Conservation (phyloP, 2,113 vertebrate genomes). For the Nettapus auritus region DNA sequence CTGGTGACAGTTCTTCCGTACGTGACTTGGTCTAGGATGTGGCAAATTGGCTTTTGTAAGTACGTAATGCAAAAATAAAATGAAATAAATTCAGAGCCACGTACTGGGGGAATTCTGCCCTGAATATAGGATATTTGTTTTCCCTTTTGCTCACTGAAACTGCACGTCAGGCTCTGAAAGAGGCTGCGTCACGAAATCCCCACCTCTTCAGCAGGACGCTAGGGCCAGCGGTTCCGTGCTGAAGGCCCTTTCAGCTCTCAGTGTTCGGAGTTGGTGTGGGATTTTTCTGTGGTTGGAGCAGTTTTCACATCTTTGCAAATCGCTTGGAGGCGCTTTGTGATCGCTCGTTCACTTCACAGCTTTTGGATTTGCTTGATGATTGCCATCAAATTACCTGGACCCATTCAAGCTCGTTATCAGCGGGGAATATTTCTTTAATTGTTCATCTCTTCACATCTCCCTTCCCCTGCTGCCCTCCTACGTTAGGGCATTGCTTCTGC, state of each 20-base stretch:
- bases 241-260: neutral
- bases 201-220: neutral
- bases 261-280: neutral
- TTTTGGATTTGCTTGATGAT: neutral
- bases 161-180: no score
- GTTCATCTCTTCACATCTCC: neutral
- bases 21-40: neutral
- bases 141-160: no score
- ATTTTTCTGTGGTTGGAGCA: neutral
- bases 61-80: neutral
- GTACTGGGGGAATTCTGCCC: no score
- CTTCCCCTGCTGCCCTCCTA: neutral
- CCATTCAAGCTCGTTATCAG: no score
- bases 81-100: no score
- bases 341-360: no score
- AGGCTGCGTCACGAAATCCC: no score
- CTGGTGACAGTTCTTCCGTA: neutral
- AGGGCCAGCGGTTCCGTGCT: neutral
- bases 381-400: neutral
- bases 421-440: neutral
- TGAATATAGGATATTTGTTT: no score
- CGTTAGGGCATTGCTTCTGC: neutral
- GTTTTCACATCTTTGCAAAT: neutral
- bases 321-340: neutral
- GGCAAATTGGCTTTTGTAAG: neutral